phyloP scores from a whole-genome alignment of 2,888 invertebrate species.

The Papilio protenor region DNA sequence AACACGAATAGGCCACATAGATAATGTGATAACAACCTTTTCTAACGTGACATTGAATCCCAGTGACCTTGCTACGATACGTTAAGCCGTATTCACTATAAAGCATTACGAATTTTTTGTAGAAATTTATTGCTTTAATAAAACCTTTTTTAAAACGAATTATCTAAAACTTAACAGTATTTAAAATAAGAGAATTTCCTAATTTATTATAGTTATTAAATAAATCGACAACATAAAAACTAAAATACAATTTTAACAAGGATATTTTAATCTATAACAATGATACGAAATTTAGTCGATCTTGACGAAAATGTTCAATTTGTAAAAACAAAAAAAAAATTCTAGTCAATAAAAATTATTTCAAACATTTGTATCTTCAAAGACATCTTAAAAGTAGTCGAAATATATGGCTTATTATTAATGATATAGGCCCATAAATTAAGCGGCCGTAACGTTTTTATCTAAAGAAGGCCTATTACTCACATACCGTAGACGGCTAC shows the following conservation, averaged over 20 bases:
- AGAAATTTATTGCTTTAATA: not conserved
- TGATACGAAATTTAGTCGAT: not conserved
- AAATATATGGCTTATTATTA: conserved; percentile 43
- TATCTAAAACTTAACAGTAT: not conserved
- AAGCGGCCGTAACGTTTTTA: conserved; percentile 46
- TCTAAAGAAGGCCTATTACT: conserved; percentile 45
- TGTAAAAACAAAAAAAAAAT: not conserved
- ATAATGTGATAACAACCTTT: conserved; percentile 73
- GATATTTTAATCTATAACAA: not conserved
- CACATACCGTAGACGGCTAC: conserved; percentile 39
- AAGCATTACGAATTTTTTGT: not conserved
- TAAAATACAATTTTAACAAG: too few species aligned
- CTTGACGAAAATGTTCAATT: not conserved
- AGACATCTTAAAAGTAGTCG: conserved; percentile 27
- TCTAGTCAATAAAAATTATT: not conserved
- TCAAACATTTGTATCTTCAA: conserved; percentile 15
- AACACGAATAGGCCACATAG: conserved; percentile 69
- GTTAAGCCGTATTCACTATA: not conserved
- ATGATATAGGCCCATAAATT: conserved; percentile 46
- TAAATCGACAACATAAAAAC: too few species aligned
- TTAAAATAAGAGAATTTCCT: too few species aligned
- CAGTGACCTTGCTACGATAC: conserved; percentile 62
- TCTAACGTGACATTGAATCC: conserved; percentile 73
- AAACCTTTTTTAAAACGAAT: not conserved
- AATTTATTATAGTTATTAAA: too few species aligned